A percentile compares a stretch with the other conserved stretches of the same genome.
Conservation (phyloP, 2,888 invertebrate genomes). For the Adelphocoris suturalis region DNA sequence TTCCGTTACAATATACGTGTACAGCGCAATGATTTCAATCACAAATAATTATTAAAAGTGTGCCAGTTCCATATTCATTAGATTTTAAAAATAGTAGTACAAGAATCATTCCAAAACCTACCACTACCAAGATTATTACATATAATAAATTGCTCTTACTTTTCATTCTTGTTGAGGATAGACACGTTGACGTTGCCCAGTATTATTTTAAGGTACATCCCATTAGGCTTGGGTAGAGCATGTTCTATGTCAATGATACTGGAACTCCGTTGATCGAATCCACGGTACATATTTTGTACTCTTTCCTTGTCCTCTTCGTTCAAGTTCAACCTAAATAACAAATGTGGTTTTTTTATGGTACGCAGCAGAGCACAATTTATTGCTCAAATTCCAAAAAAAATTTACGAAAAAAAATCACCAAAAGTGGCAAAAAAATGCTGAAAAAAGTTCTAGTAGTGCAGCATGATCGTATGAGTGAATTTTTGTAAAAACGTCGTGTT, state of each 20-base stretch:
- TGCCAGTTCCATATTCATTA: no score
- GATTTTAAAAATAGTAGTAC: no score
- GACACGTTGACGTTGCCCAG: constrained; percentile 98
- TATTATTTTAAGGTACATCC: constrained; percentile 95
- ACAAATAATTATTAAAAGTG: no score
- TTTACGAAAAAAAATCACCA: neutral
- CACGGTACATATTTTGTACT: constrained; percentile 83
- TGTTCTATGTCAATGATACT: constrained; percentile 95
- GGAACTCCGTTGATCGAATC: constrained; percentile 90
- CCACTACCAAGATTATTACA: no score
- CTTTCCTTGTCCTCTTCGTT: constrained; percentile 76
- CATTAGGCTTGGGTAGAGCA: constrained; percentile 94
- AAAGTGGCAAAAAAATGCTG: neutral
- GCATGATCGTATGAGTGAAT: no score
- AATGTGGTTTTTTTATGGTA: neutral
- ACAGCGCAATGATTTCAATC: no score
- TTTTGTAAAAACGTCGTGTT: no score
- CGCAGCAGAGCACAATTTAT: neutral
- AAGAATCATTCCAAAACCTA: no score
- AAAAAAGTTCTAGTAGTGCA: no score
- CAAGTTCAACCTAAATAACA: constrained; percentile 77
- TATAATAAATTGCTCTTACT: constrained; percentile 82
- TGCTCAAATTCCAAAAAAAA: neutral
- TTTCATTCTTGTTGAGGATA: constrained; percentile 96
- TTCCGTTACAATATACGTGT: no score